phyloP scores from a whole-genome alignment of 35 echinoderm and acorn worm species.

The Strongylocentrotus purpuratus region DNA sequence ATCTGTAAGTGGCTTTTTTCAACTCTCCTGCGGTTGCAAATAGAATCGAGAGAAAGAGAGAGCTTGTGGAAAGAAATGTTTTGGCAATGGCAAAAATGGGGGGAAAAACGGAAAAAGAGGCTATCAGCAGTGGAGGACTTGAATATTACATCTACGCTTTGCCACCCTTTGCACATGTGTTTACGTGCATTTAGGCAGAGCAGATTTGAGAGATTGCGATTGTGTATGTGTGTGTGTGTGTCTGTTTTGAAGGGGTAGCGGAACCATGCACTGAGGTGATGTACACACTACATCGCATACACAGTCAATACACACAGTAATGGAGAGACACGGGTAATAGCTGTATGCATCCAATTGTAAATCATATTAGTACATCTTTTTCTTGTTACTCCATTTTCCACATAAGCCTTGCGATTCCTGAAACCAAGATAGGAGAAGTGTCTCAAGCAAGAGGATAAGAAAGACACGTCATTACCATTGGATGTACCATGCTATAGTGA shows the following conservation, averaged over 20 bases:
- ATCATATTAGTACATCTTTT: constrained; percentile 26
- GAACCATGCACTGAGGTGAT: background rate
- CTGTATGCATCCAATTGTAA: constrained; percentile 34
- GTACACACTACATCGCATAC: background rate
- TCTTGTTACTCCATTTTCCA: background rate
- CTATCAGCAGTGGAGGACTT: background rate
- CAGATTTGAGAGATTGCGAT: background rate
- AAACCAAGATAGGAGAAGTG: background rate
- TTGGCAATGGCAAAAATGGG: background rate
- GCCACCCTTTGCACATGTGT: constrained; percentile 7
- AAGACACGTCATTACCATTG: background rate
- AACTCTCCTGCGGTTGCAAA: background rate
- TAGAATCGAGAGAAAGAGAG: background rate
- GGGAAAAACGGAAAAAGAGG: background rate
- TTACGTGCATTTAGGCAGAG: background rate
- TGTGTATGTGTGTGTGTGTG: background rate
- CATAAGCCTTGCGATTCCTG: background rate
- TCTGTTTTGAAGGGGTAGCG: background rate
- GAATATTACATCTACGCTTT: background rate
- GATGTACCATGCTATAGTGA: background rate
- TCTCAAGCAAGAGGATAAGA: background rate
- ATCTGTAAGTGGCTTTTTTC: background rate
- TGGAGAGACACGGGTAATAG: background rate
- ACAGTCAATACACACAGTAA: background rate
- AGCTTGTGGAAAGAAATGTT: background rate